phyloP scores from a whole-genome alignment of 2,888 invertebrate genomes.

The Muschampia plurimacula region DNA sequence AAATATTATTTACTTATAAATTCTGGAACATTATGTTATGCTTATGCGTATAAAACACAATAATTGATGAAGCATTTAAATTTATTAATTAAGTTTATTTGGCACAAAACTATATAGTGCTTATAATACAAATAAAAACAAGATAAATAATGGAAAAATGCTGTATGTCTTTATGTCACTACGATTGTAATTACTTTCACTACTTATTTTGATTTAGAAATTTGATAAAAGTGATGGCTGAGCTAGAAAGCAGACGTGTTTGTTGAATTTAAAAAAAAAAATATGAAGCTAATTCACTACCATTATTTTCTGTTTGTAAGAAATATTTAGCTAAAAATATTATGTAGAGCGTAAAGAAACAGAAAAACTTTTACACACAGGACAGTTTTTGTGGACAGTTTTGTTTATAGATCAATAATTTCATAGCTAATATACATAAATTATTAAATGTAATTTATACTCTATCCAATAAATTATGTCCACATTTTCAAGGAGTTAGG shows the following conservation, averaged over 20 bases:
- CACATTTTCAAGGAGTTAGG: constrained; percentile 10
- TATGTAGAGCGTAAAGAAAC: not conserved
- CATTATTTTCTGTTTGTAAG: not conserved
- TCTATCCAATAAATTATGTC: constrained; percentile 3
- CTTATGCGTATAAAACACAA: not conserved
- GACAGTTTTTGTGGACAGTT: not conserved
- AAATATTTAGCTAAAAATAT: not conserved
- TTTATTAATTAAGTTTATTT: constrained; percentile 40
- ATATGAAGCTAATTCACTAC: not conserved
- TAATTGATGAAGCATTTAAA: not conserved
- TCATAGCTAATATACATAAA: not conserved
- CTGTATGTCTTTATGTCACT: not conserved
- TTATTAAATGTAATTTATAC: not conserved
- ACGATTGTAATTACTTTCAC: not conserved
- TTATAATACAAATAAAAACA: not conserved
- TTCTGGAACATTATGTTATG: constrained; percentile 14
- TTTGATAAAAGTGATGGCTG: constrained; percentile 50
- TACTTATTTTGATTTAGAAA: not conserved
- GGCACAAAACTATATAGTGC: constrained; percentile 43
- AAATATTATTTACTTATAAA: constrained; percentile 26
- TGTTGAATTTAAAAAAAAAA: constrained; percentile 5
- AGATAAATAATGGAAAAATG: not conserved
- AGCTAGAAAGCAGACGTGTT: constrained; percentile 63
- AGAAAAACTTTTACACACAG: constrained; percentile 2
- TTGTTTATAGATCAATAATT: not conserved